phyloP scores from a whole-genome alignment of 2,113 vertebrate species.

The Pollimyrus isidori region DNA sequence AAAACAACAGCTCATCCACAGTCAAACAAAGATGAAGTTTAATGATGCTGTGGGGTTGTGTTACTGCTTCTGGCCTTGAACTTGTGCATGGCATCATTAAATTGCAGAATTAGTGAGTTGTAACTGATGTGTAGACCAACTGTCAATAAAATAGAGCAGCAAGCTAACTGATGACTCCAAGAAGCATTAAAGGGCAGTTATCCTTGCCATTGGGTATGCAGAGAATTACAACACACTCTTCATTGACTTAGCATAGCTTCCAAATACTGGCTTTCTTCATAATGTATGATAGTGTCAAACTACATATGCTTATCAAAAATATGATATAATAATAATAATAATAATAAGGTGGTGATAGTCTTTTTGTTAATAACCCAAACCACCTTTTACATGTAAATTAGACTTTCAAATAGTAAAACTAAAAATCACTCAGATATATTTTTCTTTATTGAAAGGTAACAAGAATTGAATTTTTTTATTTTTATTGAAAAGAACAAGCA shows the following conservation, averaged over 20 bases:
- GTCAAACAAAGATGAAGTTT: background rate
- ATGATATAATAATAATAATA: background rate
- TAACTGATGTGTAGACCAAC: background rate
- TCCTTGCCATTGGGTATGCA: background rate
- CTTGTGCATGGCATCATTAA: background rate
- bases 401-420: background rate
- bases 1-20: background rate
- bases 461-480: no score
- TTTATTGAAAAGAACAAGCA: background rate
- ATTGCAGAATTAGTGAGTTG: background rate
- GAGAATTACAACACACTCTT: background rate
- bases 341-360: background rate
- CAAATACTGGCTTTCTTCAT: background rate
- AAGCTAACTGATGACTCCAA: background rate
- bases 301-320: background rate
- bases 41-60: background rate
- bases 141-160: background rate
- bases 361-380: background rate
- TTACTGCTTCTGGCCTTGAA: background rate
- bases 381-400: background rate
- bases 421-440: background rate
- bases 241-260: background rate
- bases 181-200: background rate
- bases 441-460: background rate
- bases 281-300: background rate